These are phyloP conservation scores for Orientallactaga sibirica DNA, from an alignment of 2,797 vertebrate species.

Conservation along the genomic window DNA sequence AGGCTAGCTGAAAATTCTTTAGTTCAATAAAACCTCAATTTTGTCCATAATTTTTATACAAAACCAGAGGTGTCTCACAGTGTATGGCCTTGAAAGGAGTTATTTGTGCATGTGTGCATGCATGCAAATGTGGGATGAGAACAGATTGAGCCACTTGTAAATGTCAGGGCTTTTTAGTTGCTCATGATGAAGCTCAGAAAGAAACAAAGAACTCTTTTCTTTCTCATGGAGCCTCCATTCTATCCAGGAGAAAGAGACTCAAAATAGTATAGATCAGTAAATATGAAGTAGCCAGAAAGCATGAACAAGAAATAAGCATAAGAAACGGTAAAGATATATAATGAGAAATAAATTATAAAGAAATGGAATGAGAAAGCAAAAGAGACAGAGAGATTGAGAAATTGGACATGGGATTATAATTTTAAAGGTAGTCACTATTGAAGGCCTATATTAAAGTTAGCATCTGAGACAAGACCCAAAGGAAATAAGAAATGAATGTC, in stretches of 20 bases:
- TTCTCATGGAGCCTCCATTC: not conserved
- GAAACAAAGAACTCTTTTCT: not conserved
- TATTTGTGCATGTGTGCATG: not conserved
- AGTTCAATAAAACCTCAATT: not conserved
- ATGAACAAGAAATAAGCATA: not conserved
- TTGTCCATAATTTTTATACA: not conserved
- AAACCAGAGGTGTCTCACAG: not conserved
- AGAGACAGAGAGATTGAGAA: not conserved
- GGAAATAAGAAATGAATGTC: not conserved
- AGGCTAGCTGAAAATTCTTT: not conserved
- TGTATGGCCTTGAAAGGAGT: not conserved
- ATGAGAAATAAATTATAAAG: not conserved
- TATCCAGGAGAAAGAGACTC: not conserved
- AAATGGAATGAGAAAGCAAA: not conserved
- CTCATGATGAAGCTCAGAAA: not conserved
- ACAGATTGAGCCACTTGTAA: not conserved
- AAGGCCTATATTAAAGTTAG: not conserved
- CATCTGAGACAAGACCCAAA: not conserved
- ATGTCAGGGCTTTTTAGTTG: not conserved
- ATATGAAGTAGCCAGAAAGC: not conserved
- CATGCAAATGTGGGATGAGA: not conserved
- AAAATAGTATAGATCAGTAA: not conserved
- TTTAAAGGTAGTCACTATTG: not conserved
- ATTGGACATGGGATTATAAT: not conserved
- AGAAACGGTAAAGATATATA: not conserved